Base-by-base conservation (phyloP, 2,888 invertebrate species). In the Ischnura elegans region DNA sequence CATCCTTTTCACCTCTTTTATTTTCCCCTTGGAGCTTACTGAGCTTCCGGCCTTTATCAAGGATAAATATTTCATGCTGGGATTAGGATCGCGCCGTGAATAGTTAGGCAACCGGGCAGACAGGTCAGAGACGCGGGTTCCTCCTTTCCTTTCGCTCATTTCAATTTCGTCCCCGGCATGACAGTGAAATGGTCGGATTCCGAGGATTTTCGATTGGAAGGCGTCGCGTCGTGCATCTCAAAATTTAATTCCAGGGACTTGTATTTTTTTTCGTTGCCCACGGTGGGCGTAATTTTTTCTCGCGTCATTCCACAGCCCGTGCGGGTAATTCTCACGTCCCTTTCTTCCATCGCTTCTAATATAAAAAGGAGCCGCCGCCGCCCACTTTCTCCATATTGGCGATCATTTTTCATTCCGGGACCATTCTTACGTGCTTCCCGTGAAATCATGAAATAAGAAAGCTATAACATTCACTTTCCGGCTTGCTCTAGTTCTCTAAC, bases 271-370 rank as follows among this genome's bases (percentile, higher is more conserved):
- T 36, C 29, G 25, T 36, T 36, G 13, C 36, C 36, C 5, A 21
- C 61, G 25, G 5, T 16, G 29, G 36, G 6, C 36, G 61, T 36
- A 29, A n/a, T 76, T 76, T 36, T 76, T 29, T 36, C 13, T 76
- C 2, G 36, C 76, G 6, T 76, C 76, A 76, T 36, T 76, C 36
- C 76, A n/a, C 36, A 36, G 76, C 36, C 76, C 10, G n/a, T 16
- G 36, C 76, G 76, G 36, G 76, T 76, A 76, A 76, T 76, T 76
- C 76, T 76, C 76, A 76, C 76, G 76, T 36, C 76, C 36, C 61
- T 25, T 36, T 36, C 36, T 76, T 76, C 76, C 76, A 76, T 76
- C 36, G 36, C 29, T 76, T 76, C 29, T 76, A 76, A 76, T 76
- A 76, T 76, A 76, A 76, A 61, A 76, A 76, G 76, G 25, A 76